Conservation (phyloP, 2,888 invertebrate species). For the Hipparchia semele region DNA sequence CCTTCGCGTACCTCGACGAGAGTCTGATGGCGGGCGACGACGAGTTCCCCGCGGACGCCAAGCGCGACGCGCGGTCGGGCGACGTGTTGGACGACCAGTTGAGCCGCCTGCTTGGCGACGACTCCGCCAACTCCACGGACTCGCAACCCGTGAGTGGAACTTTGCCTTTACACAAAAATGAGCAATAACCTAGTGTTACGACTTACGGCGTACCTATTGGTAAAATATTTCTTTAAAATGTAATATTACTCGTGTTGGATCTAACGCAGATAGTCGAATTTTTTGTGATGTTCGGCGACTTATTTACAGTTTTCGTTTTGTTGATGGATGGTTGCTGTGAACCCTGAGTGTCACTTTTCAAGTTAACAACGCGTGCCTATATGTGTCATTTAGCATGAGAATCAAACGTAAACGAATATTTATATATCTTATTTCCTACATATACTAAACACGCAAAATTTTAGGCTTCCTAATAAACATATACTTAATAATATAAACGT, state of each 20-base stretch:
- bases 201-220: constrained; percentile 37
- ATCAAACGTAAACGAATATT: too few relatives aligned
- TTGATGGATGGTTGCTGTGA: not conserved
- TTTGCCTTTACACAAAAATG: constrained; percentile 66
- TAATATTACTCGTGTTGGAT: constrained; percentile 42
- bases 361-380: too few relatives aligned
- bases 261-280: not conserved
- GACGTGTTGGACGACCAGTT: constrained; percentile 65
- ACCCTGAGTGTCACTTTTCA: too few relatives aligned
- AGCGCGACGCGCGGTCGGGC: constrained; percentile 54
- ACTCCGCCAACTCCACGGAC: constrained; percentile 65
- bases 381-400: too few relatives aligned
- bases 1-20: constrained; percentile 79
- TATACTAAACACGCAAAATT: too few relatives aligned
- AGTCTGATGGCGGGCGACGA: constrained; percentile 76
- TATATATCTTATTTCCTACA: too few relatives aligned
- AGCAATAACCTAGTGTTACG: constrained; percentile 58
- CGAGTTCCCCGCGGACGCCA: constrained; percentile 61
- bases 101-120: constrained; percentile 65
- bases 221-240: constrained; percentile 52
- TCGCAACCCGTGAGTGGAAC: constrained; percentile 70
- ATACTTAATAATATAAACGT: too few relatives aligned
- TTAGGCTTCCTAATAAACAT: too few relatives aligned
- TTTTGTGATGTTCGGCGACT: not conserved
- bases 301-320: not conserved